Evolutionary conservation across 2,797 vertebrate species (phyloP).

Genomic region (Odontamblyopus lacepedii): DNA sequence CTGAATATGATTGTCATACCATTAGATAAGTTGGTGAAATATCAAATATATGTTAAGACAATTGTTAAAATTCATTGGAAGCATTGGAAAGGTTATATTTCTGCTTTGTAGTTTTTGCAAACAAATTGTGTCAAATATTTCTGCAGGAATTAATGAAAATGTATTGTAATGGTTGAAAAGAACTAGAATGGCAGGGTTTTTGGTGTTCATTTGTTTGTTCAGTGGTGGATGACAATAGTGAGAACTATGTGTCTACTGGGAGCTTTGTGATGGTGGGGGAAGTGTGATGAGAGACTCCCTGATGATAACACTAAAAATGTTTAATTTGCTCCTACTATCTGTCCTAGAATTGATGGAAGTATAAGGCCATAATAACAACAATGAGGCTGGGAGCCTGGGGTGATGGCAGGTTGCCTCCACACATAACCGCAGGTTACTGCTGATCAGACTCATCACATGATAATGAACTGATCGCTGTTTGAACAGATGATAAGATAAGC

Average conservation of each 20-base stretch:
- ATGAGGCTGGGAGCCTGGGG: conserved; percentile 23
- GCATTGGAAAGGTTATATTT: not conserved
- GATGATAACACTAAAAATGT: conserved; percentile 28
- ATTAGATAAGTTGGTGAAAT: not conserved
- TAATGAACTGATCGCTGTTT: conserved; percentile 55
- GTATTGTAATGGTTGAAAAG: conserved; percentile 20
- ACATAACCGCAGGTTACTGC: conserved; percentile 52
- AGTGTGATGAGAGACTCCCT: conserved; percentile 32
- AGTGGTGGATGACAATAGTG: conserved; percentile 21
- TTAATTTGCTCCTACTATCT: conserved; percentile 16
- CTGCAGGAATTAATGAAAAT: conserved; percentile 21
- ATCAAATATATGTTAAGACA: not conserved
- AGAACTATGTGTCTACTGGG: conserved; percentile 23
- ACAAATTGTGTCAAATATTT: conserved; percentile 13
- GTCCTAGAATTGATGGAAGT: conserved; percentile 2
- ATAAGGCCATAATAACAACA: conserved; percentile 20
- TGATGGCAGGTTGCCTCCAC: conserved; percentile 51
- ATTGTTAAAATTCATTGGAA: too few relatives aligned
- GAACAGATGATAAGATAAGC: conserved; percentile 55
- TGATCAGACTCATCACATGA: conserved; percentile 57
- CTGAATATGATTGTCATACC: conserved; percentile 16
- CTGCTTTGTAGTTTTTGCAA: not conserved
- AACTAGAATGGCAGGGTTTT: conserved; percentile 2
- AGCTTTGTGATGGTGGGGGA: conserved; percentile 36
- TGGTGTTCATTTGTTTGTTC: conserved; percentile 23